These are phyloP conservation scores for Geococcyx californianus DNA, from an alignment of 2,113 vertebrate genomes.

Conservation along the genomic window DNA sequence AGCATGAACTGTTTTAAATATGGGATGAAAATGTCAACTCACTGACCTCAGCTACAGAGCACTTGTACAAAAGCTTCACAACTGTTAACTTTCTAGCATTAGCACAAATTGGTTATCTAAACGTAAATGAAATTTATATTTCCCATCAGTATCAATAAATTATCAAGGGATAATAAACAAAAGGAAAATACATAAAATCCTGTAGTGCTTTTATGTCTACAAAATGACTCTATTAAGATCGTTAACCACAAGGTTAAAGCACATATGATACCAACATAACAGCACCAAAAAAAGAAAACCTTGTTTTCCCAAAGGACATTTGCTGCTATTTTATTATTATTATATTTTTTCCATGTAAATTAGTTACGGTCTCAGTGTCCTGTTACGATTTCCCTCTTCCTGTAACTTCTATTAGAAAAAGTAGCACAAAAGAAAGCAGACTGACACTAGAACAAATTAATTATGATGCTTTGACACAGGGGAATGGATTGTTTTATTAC, in stretches of 20 bases:
- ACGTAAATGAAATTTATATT: slow-evolving; percentile 9
- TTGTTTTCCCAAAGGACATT: slow-evolving; percentile 30
- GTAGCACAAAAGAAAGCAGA: slow-evolving; percentile 33
- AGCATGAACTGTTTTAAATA: neutral
- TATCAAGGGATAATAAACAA: neutral
- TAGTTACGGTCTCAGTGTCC: neutral
- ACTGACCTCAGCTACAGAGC: neutral
- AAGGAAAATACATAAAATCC: slow-evolving; percentile 1
- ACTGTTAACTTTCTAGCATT: neutral
- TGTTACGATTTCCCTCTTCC: slow-evolving; percentile 2
- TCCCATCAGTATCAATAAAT: neutral
- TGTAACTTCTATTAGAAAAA: slow-evolving; percentile 19
- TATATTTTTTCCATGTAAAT: slow-evolving; percentile 24
- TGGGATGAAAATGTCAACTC: neutral
- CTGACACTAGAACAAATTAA: slow-evolving; percentile 24
- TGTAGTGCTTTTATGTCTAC: neutral
- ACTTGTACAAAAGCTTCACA: neutral
- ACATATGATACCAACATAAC: neutral
- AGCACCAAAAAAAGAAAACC: neutral
- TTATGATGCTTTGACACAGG: neutral
- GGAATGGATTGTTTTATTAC: neutral
- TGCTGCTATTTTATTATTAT: neutral
- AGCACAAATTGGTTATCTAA: neutral
- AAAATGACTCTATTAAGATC: neutral
- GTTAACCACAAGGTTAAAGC: slow-evolving; percentile 6